These are phyloP conservation scores for Hestina assimilis DNA, from an alignment of 1,140 invertebrate species.

Conservation along the genomic window DNA sequence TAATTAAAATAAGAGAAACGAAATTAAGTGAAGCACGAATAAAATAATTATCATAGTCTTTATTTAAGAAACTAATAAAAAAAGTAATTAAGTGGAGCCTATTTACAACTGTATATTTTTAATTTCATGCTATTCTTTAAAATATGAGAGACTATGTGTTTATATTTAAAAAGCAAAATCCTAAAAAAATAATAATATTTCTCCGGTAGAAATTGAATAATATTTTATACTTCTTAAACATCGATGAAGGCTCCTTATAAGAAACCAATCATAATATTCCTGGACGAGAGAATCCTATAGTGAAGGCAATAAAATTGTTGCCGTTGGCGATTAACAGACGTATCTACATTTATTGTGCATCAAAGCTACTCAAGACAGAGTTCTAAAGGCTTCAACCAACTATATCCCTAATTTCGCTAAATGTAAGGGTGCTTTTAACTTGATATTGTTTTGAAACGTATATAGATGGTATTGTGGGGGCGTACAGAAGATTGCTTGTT, in stretches of 20 bases:
- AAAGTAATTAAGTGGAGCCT: too few species aligned
- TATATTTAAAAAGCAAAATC: too few species aligned
- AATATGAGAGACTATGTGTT: too few species aligned
- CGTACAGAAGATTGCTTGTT: background rate
- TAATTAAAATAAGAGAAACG: too few species aligned
- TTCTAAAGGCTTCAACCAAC: background rate
- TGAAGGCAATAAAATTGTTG: constrained; percentile 21
- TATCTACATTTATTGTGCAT: constrained; percentile 1
- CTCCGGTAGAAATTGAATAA: background rate
- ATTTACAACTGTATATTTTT: too few species aligned
- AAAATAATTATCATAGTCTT: too few species aligned
- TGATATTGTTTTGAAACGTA: background rate
- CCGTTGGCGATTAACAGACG: constrained; percentile 19
- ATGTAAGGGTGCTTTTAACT: background rate
- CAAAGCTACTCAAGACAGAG: too few species aligned
- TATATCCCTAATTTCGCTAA: background rate
- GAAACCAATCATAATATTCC: background rate
- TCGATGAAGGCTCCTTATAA: background rate
- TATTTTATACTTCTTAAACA: background rate
- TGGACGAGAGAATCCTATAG: background rate
- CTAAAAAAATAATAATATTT: too few species aligned
- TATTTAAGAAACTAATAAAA: too few species aligned
- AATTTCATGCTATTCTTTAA: too few species aligned
- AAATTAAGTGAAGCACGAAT: too few species aligned
- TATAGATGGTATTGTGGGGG: background rate